Conservation (phyloP, 2,888 invertebrate genomes). For the Oligia strigilis region DNA sequence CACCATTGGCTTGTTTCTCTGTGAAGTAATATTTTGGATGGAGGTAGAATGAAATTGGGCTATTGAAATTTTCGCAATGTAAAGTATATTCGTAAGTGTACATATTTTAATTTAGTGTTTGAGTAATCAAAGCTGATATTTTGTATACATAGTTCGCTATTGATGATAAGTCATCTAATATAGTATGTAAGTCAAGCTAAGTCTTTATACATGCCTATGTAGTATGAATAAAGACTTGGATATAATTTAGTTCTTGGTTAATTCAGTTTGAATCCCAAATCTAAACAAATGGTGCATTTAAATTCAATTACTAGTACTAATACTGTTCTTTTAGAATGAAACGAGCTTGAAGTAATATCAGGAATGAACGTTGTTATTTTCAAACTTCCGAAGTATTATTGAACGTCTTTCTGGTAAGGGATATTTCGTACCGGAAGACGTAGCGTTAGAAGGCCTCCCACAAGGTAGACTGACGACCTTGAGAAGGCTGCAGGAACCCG, state of each 20-base stretch:
- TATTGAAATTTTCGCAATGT: slow-evolving; percentile 3
- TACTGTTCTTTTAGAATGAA: neutral
- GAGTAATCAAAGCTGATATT: neutral
- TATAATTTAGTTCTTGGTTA: neutral
- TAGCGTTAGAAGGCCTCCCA: too few species aligned
- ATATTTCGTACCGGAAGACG: neutral
- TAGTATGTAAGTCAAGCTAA: too few species aligned
- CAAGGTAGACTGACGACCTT: too few species aligned
- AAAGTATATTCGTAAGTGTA: neutral
- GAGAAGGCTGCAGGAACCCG: too few species aligned
- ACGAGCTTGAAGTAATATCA: too few species aligned
- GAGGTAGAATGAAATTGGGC: slow-evolving; percentile 5
- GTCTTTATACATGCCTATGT: neutral
- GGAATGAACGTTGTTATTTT: neutral
- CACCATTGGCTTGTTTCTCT: slow-evolving; percentile 35
- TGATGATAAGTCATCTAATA: neutral
- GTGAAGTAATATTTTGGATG: slow-evolving; percentile 28
- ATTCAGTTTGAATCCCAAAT: neutral
- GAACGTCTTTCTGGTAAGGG: neutral
- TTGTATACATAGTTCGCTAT: neutral
- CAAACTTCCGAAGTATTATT: neutral
- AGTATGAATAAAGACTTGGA: neutral
- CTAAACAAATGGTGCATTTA: neutral
- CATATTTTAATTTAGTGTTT: neutral
- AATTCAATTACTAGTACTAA: neutral